A percentile compares a stretch with the other conserved stretches of the same genome.
phyloP scores from a whole-genome alignment of 2,113 vertebrate genomes.

The Puntigrus tetrazona region DNA sequence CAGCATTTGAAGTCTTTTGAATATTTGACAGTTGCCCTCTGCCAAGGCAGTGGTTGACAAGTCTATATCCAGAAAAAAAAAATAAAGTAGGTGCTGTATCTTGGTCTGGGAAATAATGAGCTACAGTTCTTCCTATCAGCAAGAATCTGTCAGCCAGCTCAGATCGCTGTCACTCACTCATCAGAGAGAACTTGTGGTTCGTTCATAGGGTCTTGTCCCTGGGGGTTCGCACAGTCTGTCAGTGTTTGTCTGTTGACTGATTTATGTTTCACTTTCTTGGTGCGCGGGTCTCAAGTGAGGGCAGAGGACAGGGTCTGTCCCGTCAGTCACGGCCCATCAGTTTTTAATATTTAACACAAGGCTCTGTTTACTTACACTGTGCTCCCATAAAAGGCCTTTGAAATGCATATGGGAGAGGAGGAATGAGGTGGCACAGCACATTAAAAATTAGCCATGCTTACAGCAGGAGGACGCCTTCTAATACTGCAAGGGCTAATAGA shows the following conservation, averaged over 20 bases:
- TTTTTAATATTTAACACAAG: constrained; percentile 41
- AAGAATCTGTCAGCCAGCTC: constrained; percentile 34
- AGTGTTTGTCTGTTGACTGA: not conserved
- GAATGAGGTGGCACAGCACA: not conserved
- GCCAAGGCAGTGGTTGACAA: constrained; percentile 5
- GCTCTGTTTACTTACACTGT: constrained; percentile 12
- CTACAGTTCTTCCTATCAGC: constrained; percentile 17
- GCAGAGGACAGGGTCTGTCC: not conserved
- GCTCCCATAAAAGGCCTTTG: not conserved
- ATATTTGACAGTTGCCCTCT: not conserved
- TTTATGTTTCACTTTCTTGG: constrained; percentile 7
- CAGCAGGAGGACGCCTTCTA: not conserved
- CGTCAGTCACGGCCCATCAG: not conserved
- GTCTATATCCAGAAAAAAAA: constrained; percentile 27
- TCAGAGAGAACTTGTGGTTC: not conserved
- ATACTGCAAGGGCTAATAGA: not conserved
- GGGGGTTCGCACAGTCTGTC: not conserved
- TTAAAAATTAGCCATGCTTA: constrained; percentile 22
- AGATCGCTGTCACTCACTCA: constrained; percentile 46
- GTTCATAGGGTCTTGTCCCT: constrained; percentile 12
- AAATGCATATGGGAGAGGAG: not conserved
- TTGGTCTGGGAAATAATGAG: constrained; percentile 43
- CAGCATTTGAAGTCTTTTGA: constrained; percentile 23
- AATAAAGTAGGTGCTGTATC: constrained; percentile 2
- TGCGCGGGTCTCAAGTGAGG: not conserved